phyloP scores from a whole-genome alignment of 1,140 invertebrate species.

The Drosophila aff. region DNA sequence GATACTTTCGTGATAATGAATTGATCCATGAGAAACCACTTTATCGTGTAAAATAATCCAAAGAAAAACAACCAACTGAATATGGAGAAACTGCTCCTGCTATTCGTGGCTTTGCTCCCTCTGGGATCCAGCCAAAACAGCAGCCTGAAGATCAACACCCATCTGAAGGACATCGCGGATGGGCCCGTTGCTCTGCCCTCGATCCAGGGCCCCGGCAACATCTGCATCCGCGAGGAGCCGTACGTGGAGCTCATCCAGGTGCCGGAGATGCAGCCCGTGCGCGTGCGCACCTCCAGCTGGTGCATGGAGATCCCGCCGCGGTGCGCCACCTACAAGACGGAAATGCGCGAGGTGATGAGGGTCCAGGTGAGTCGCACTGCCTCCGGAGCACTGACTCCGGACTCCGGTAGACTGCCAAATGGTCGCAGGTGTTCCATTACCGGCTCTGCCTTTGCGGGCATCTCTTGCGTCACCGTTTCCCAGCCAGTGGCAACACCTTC shows the following conservation, averaged over 20 bases:
- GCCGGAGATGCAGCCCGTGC: conserved; percentile 87
- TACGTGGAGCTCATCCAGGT: conserved; percentile 86
- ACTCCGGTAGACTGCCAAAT: conserved; percentile 20
- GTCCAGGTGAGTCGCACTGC: conserved; percentile 85
- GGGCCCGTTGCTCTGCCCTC: conserved; percentile 48
- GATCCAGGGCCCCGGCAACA: conserved; percentile 63
- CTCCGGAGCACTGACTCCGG: conserved; percentile 13
- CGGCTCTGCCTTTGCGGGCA: conserved; percentile 67
- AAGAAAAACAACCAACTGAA: too few relatives aligned
- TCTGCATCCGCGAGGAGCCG: conserved; percentile 85
- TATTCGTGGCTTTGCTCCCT: conserved; percentile 22
- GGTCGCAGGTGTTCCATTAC: conserved; percentile 58
- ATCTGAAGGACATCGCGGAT: conserved; percentile 59
- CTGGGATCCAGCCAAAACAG: conserved; percentile 44
- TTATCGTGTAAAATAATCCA: background rate
- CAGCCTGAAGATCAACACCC: conserved; percentile 63
- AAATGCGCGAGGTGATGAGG: conserved; percentile 87
- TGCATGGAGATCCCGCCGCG: conserved; percentile 89
- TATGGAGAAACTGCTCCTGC: background rate
- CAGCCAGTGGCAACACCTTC: conserved; percentile 66
- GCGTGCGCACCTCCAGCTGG: conserved; percentile 89
- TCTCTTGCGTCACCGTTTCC: conserved; percentile 56
- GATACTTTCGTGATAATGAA: background rate
- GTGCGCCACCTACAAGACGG: conserved; percentile 88
- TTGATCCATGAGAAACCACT: background rate